Evolutionary conservation across 1,140 invertebrate species (phyloP), one percentile per base, ranked within the genome.

Genomic region (Zaprionus camerounensis): DNA sequence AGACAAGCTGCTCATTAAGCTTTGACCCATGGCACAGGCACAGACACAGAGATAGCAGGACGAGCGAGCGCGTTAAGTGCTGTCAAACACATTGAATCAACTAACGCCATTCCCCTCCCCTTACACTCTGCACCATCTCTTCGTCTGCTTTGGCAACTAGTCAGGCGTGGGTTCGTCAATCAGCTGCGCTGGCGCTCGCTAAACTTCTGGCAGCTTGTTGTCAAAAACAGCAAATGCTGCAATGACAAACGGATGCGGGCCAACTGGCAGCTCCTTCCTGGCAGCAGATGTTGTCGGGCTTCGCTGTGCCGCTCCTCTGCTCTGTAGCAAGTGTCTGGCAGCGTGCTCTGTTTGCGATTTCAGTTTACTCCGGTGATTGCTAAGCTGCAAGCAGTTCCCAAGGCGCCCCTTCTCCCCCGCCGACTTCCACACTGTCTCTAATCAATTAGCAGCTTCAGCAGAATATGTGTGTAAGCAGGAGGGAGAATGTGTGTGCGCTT

Each of bases 1-100:
- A 79, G 85, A 90, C 84, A 88, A 76, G 69, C 78, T 46, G 72
- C 84, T 90, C 85, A 88, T 88, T 90, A 85, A 85, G 84, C 81
- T 75, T 68, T 84, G 85, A 88, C 72, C 85, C 78, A 64, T 81
- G 71, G 78, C 81, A 2, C 46, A 12, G 46, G 46, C 46, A 24
- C n/a, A 46, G n/a, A 6, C 41, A 17, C 41, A 9, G 31, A 38
- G 36, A 38, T 38, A 17, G n/a, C 41, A 46, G 41, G 2, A 41
- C 38, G 20, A 24, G 20, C 11, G 46, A 12, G 9, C 46, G 46
- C 46, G 20, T 51, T 51, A 76, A 76, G 63, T 73, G 70, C 63
- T 64, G 28, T 64, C 64, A 77, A 72, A 76, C 62, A 71, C 55
- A 73, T 67, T 71, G 62, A 76, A 53, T 66, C 62, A 71, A 41